Percentiles rank a stretch among this genome's conserved stretches.
phyloP scores from a whole-genome alignment of 2,797 vertebrate genomes.

The Channa striata region DNA sequence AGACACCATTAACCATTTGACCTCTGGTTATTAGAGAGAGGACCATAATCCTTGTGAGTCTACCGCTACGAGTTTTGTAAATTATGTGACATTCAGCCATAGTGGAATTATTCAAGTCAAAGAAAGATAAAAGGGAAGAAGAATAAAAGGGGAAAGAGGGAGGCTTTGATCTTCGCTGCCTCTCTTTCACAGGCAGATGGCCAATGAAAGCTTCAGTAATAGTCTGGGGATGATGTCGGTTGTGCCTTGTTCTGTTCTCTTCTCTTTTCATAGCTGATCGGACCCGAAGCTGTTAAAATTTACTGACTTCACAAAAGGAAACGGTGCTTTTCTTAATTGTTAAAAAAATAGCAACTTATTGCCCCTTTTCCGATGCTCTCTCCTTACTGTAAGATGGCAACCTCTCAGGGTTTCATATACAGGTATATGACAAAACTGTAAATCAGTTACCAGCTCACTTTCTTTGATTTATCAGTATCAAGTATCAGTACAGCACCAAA shows the following conservation, averaged over 20 bases:
- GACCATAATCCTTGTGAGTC: constrained; percentile 25
- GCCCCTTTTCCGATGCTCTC: background rate
- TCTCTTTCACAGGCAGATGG: background rate
- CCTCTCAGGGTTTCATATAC: constrained; percentile 13
- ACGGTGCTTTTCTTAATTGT: background rate
- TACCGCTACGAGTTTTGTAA: constrained; percentile 14
- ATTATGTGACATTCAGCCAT: constrained; percentile 16
- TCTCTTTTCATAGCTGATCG: background rate
- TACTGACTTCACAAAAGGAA: background rate
- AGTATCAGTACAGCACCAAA: background rate
- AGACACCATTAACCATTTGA: constrained; percentile 17
- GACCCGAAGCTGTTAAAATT: too few relatives aligned
- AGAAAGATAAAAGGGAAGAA: constrained; percentile 24
- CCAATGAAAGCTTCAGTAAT: background rate
- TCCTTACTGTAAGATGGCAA: constrained; percentile 9
- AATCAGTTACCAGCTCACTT: background rate
- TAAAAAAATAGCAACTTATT: background rate
- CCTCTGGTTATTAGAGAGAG: constrained; percentile 20
- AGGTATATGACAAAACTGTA: constrained; percentile 1
- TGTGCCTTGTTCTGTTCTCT: background rate
- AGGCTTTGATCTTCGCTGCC: constrained; percentile 34
- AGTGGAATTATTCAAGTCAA: constrained; percentile 19
- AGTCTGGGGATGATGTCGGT: background rate
- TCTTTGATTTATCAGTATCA: background rate
- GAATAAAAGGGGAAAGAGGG: constrained; percentile 10